Evolutionary conservation across 2,113 vertebrate genomes (phyloP).

Genomic region (Clarias batrachus): DNA sequence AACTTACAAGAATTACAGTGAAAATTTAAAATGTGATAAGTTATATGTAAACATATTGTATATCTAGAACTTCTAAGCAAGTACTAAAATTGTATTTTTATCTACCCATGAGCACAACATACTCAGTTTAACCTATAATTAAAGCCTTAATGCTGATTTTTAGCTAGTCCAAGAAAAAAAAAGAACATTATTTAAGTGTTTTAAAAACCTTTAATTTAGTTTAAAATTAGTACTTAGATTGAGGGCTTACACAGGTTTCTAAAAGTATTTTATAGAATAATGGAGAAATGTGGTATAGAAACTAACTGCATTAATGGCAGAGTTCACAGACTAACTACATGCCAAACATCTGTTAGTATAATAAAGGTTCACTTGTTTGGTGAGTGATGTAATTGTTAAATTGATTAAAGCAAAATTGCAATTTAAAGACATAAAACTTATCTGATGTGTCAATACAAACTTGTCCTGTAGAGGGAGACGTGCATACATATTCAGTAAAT

Average conservation of each 20-base stretch:
- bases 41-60: background rate
- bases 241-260: background rate
- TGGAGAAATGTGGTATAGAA: background rate
- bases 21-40: background rate
- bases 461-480: constrained; percentile 59
- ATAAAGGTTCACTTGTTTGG: background rate
- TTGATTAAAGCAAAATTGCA: background rate
- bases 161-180: background rate
- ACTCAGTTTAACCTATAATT: too few relatives aligned
- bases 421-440: background rate
- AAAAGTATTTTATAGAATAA: background rate
- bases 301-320: background rate
- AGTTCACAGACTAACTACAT: background rate
- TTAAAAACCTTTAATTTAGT: background rate
- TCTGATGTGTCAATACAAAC: background rate
- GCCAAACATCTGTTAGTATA: background rate
- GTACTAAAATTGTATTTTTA: background rate
- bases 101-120: background rate
- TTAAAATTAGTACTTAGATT: background rate
- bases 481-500: background rate
- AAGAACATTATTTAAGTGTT: background rate
- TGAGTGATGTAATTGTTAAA: background rate
- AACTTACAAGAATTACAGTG: background rate
- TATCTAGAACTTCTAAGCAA: background rate
- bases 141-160: background rate